Evolutionary conservation across 2,113 vertebrate genomes (phyloP), one percentile per base, ranked within the genome.

Genomic region (Collichthys lucidus): DNA sequence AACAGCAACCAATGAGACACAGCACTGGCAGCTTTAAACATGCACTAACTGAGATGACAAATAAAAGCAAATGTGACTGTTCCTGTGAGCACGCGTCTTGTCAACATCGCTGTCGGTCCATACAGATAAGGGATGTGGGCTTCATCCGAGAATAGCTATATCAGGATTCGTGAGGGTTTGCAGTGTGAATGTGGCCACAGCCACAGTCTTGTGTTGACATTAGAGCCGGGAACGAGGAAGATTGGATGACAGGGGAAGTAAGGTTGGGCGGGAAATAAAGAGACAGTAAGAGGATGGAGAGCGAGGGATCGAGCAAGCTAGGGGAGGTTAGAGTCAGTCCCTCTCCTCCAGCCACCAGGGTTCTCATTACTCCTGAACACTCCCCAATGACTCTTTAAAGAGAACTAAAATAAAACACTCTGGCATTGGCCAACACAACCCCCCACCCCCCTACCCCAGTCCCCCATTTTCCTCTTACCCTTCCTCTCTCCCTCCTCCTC

Each of bases 321-420:
- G 73, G 57, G 77, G 79, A 70, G 80, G 84, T 75, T 80, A 80
- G 90, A 87, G 70, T 67, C 47, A 40, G 88, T 87, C 76, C 81
- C 77, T 78, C 86, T 89, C 55, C 82, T 90, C 74, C 86, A 90
- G 88, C 87, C 89, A 92, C 89, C 91, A 90, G 90, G 82, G 87
- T 77, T 92, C 89, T 92, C 89, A 89, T 92, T 93, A 91, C 87
- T 88, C 86, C 84, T 87, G 85, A 93, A 92, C 79, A 86, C 88
- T 93, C 94, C 91, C 93, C 83, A 50, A 91, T 89, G 86, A 90
- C 90, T 90, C 82, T 92, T 93, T 93, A 92, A 92, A 92, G 90
- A 90, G 88, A 86, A 88, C 90, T 91, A 89, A 94, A 92, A 93
- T 93, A 94, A 94, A 94, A 92, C 89, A 89, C 89, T 87, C 86